Percentiles rank a stretch among this genome's conserved stretches.
These are phyloP conservation scores for Akabosia matsudoensis DNA, from an alignment of 1,140 invertebrate genomes.

Conservation along the genomic window DNA sequence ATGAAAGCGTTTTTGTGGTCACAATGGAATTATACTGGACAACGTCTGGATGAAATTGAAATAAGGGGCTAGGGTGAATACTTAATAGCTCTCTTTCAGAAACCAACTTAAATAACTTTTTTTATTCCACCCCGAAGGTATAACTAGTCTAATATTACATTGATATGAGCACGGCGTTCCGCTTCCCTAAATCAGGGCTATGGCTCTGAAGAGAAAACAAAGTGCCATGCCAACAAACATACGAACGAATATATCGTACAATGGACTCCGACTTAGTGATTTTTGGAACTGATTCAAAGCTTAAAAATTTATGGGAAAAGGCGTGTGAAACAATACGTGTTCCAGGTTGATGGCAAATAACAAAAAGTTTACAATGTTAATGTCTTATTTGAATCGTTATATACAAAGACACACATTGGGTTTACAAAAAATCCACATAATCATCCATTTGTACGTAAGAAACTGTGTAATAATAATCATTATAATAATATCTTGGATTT, in stretches of 20 bases:
- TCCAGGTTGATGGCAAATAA: not conserved
- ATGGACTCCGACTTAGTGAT: not conserved
- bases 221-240: not conserved
- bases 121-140: no score
- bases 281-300: not conserved
- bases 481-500: not conserved
- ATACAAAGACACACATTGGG: not conserved
- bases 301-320: conserved; percentile 7
- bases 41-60: not conserved
- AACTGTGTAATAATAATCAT: conserved; percentile 4
- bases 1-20: conserved; percentile 8
- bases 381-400: not conserved
- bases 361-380: not conserved
- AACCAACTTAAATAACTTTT: no score
- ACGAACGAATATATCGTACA: not conserved
- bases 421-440: not conserved
- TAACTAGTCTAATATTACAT: no score
- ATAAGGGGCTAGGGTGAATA: conserved; percentile 9
- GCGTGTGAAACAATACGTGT: not conserved
- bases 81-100: not conserved
- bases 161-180: no score
- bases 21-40: not conserved
- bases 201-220: no score
- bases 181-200: no score
- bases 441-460: no score